Evolutionary conservation across 2,797 vertebrate species (phyloP).

Genomic region (Trachops cirrhosus): DNA sequence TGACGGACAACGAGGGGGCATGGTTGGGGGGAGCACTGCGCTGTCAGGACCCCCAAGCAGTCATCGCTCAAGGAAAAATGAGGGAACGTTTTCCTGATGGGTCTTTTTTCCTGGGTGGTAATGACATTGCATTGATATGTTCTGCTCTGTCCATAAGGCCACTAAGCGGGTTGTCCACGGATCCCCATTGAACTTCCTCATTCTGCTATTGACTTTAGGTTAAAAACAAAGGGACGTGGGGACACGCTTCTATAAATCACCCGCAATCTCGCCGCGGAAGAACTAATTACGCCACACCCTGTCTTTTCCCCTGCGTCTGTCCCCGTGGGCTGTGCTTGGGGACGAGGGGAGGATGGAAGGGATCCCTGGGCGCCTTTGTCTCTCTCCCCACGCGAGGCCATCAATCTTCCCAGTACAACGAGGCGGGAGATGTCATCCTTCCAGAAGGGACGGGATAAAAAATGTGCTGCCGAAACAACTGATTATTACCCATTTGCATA

Average conservation of each 20-base stretch:
- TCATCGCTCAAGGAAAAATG: not conserved
- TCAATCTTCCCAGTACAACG: slow-evolving; percentile 57
- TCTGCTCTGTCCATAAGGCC: not conserved
- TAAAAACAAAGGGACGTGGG: slow-evolving; percentile 11
- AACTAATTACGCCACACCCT: slow-evolving; percentile 55
- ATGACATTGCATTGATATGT: not conserved
- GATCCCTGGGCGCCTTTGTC: slow-evolving; percentile 9
- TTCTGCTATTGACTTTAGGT: slow-evolving; percentile 51
- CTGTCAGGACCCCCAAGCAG: not conserved
- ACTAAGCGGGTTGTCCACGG: not conserved
- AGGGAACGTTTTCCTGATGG: not conserved
- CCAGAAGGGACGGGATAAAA: slow-evolving; percentile 62
- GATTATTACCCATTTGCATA: slow-evolving; percentile 71
- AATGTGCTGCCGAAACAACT: slow-evolving; percentile 44
- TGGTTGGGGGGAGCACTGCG: rapidly evolving
- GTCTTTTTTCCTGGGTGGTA: not conserved
- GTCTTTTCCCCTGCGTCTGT: slow-evolving; percentile 21
- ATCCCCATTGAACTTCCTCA: not conserved
- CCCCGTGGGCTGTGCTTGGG: not conserved
- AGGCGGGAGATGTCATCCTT: slow-evolving; percentile 61
- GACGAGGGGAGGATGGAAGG: not conserved
- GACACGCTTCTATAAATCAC: slow-evolving; percentile 51
- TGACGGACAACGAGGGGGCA: rapidly evolving
- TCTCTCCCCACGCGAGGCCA: slow-evolving; percentile 6
- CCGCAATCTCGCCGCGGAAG: not conserved